These are phyloP conservation scores for Conus ventricosus DNA, from an alignment of 1,140 invertebrate species.

Conservation along the genomic window DNA sequence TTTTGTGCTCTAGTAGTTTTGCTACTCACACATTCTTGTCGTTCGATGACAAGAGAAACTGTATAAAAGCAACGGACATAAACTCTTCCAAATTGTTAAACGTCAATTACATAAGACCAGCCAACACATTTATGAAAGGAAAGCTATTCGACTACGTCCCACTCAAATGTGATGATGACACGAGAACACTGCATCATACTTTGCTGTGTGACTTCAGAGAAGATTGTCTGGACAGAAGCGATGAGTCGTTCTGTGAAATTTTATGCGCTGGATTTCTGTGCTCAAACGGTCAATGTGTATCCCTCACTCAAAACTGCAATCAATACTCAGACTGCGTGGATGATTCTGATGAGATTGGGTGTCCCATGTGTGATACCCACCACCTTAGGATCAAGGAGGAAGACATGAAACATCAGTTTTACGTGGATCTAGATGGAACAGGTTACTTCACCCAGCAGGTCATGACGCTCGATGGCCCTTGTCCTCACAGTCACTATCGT, in stretches of 20 bases:
- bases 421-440: background rate
- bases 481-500: constrained; percentile 13
- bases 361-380: background rate
- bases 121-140: background rate
- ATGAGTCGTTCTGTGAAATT: too few relatives aligned
- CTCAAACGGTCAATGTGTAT: constrained; percentile 3
- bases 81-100: too few relatives aligned
- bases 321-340: too few relatives aligned
- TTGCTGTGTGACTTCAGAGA: background rate
- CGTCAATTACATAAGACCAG: background rate
- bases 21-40: too few relatives aligned
- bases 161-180: too few relatives aligned
- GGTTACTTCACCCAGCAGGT: background rate
- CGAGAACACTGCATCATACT: background rate
- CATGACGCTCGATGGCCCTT: background rate
- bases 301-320: too few relatives aligned
- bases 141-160: too few relatives aligned
- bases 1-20: too few relatives aligned
- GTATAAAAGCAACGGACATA: too few relatives aligned
- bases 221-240: too few relatives aligned
- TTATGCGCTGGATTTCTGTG: background rate
- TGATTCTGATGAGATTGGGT: background rate
- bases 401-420: background rate
- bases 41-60: too few relatives aligned
- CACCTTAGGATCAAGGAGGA: too few relatives aligned